Base-by-base conservation (phyloP, 2,888 invertebrate species). In the Xestia ashworthii region DNA sequence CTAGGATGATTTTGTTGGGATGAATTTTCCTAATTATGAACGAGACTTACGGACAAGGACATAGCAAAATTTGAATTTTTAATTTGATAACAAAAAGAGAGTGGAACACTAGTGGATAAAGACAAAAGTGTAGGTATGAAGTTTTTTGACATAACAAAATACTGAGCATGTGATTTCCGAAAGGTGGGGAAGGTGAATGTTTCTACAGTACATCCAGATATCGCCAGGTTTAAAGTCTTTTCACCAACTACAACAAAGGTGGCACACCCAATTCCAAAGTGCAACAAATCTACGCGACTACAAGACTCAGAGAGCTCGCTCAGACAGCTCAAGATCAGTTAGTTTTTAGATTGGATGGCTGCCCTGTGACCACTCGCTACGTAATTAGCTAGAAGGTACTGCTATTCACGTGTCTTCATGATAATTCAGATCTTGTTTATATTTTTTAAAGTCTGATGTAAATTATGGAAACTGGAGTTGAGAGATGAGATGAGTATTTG, bases 341-440 rank as follows among this genome's bases (percentile, higher is more conserved):
- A 82, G 81, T 84, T 86, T 89, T 87, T 85, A 87, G 83, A 89
- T 89, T 89, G 82, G 88, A 89, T 88, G 85, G 83, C 85, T 81
- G 75, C 73, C 75, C 82, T 85, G 86, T 85, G 88, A 77, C 85
- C 81, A 80, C 78, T 84, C 81, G 70, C 76, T 78, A 58, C 71
- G 73, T 89, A 86, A 88, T 89, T 89, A 89, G 82, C 86, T 80
- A 58, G 68, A n/a, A 65, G n/a, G 65, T 65, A 74, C 71, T 60
- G 76, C 81, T 83, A 72, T 66, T 0, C 44, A 65, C 44, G 71
- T 83, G 65, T 75, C 78, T 83, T 82, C 60, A 71, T 81, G 66
- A 79, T 72, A 32, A 71, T 73, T 70, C 38, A 38, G 44, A 67
- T 69, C 53, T 69, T 68, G 46, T 71, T 38, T 46, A 32, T 76